Percentiles rank a stretch among this genome's conserved stretches.
These are phyloP conservation scores for Pangasius krempfi DNA, from an alignment of 2,797 vertebrate species.

Conservation along the genomic window DNA sequence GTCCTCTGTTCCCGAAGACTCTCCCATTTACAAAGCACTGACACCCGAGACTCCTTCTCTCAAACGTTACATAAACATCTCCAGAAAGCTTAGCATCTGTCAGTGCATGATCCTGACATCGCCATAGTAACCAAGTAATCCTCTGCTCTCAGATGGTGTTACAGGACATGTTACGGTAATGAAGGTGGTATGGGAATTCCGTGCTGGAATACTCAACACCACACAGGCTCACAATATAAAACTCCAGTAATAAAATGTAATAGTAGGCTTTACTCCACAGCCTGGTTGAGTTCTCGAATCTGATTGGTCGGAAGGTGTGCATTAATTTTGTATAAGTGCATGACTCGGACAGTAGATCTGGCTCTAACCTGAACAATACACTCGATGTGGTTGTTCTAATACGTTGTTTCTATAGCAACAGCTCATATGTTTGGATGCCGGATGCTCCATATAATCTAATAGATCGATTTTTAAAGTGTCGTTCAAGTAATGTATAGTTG, in stretches of 20 bases:
- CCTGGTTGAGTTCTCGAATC: background rate
- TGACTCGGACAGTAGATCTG: background rate
- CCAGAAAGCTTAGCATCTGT: background rate
- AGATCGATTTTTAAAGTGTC: background rate
- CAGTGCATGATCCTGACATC: background rate
- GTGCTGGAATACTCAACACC: no score
- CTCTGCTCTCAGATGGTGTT: background rate
- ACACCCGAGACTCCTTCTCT: background rate
- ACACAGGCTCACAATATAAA: background rate
- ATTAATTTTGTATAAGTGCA: background rate
- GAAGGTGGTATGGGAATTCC: background rate
- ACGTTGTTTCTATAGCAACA: background rate
- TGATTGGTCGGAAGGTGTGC: background rate
- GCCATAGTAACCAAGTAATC: background rate
- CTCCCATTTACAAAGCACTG: background rate
- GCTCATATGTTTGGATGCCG: background rate
- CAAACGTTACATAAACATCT: background rate
- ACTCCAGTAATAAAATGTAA: background rate
- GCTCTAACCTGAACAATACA: background rate
- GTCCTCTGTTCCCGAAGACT: background rate
- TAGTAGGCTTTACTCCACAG: background rate
- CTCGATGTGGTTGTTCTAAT: background rate
- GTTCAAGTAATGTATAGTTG: background rate
- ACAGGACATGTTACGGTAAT: background rate
- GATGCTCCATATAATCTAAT: background rate